Percentiles rank a stretch among this genome's conserved stretches.
phyloP scores from a whole-genome alignment of 2,797 vertebrate genomes.

The Enteromius thamalakanensis region DNA sequence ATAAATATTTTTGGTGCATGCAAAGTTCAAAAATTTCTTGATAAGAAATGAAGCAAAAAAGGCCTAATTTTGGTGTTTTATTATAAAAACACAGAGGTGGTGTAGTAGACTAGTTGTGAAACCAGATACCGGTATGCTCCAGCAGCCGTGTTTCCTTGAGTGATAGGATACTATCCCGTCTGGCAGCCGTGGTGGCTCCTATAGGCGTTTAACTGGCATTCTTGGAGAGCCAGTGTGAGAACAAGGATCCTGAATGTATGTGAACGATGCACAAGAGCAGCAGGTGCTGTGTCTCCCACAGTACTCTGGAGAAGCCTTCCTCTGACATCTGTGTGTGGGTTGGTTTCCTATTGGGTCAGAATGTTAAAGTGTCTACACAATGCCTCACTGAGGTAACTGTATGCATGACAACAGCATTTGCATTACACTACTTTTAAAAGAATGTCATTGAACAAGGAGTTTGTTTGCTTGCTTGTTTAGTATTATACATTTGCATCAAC shows the following conservation, averaged over 20 bases:
- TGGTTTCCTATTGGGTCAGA: not conserved
- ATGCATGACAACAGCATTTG: conserved; percentile 37
- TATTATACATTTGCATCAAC: not conserved
- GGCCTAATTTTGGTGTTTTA: no score
- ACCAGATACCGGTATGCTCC: conserved; percentile 35
- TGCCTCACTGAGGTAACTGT: conserved; percentile 4
- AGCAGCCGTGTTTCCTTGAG: conserved; percentile 50
- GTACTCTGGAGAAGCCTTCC: conserved; percentile 64
- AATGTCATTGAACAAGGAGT: not conserved
- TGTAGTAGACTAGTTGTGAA: conserved; percentile 44
- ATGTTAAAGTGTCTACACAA: conserved; percentile 20
- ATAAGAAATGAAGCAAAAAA: not conserved
- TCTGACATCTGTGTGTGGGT: conserved; percentile 59
- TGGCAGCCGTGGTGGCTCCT: conserved; percentile 68
- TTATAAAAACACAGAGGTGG: not conserved
- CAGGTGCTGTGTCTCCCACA: conserved; percentile 69
- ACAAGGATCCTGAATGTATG: conserved; percentile 72
- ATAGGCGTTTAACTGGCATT: conserved; percentile 68
- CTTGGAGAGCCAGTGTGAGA: conserved; percentile 75
- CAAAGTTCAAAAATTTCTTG: not conserved
- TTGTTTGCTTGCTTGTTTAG: conserved; percentile 27
- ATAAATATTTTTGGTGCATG: not conserved
- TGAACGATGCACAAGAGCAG: conserved; percentile 67
- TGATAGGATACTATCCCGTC: conserved; percentile 64
- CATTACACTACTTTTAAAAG: conserved; percentile 15